Evolutionary conservation across 1,140 invertebrate genomes (phyloP).

Genomic region (Trissolcus basalis): DNA sequence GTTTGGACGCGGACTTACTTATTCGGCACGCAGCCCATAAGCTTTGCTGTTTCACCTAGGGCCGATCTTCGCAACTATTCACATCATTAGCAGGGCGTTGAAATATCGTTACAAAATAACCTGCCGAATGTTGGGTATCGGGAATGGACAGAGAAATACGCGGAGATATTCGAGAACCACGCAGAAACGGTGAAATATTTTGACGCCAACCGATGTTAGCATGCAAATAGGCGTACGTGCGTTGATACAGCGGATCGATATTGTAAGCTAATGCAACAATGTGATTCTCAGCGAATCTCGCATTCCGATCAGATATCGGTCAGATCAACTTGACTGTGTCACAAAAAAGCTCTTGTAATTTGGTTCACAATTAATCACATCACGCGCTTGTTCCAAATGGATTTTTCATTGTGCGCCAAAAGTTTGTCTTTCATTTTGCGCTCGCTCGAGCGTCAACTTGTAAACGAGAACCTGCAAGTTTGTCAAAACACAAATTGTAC

Average conservation of each 20-base stretch:
- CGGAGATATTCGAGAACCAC: too few relatives aligned
- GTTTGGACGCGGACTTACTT: constrained; percentile 45
- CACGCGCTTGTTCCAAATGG: neutral
- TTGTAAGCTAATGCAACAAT: constrained; percentile 56
- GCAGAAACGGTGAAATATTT: too few relatives aligned
- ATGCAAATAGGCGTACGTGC: constrained; percentile 20
- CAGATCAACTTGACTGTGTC: constrained; percentile 4
- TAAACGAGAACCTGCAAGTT: too few relatives aligned
- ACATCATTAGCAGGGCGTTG: constrained; percentile 29
- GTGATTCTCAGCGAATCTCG: constrained; percentile 40
- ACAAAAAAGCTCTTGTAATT: constrained; percentile 12
- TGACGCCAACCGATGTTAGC: too few relatives aligned
- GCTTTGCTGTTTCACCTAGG: constrained; percentile 17
- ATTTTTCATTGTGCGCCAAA: constrained; percentile 1
- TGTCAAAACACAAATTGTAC: too few relatives aligned
- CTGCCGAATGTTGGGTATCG: neutral
- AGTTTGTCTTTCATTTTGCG: neutral
- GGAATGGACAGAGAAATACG: too few relatives aligned
- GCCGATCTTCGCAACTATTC: constrained; percentile 42
- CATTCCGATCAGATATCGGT: constrained; percentile 46
- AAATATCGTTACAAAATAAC: constrained; percentile 22
- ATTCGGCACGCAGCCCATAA: constrained; percentile 21
- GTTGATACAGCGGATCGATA: constrained; percentile 59
- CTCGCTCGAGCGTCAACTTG: too few relatives aligned
- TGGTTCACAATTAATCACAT: constrained; percentile 7